Evolutionary conservation across 2,113 vertebrate species (phyloP), one percentile per base, ranked within the genome.

Genomic region (Uropsilus gracilis): DNA sequence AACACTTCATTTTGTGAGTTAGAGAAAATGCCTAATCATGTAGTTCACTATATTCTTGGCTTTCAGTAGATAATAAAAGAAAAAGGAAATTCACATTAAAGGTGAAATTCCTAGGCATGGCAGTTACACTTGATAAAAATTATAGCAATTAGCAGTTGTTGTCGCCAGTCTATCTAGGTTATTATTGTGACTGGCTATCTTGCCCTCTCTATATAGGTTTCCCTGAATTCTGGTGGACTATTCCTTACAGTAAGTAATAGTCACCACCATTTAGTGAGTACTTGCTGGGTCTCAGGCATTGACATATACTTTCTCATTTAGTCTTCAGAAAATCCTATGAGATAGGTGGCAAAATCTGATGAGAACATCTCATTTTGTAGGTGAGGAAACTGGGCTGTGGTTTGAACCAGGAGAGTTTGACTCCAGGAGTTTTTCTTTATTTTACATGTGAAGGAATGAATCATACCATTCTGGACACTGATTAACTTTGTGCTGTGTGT

Each of bases 301-400:
- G 22, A 66, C 11, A 32, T 24, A 16, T 8, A 39, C 11, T 94
- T 59, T 26, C 14, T 86, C 59, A 63, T 83, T 94, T 89, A 68
- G 88, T 71, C 80, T 59, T 94, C 55, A 66, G 81, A 59, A 91
- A 90, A 59, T 76, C 57, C 69, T n/a, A 2, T 77, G 46, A 72
- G 59, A 44, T 37, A 26, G 18, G 8, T 14, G 50, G 18, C 50
- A 14, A 53, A 53, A 17, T 53, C 17, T 18, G 16, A 53, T 18
- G 50, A 53, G 50, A 53, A 53, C 18, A 2, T 46, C 26, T 28
- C 7, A 30, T 83, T 75, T 72, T 71, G 61, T 8, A 50, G 46
- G 32, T 34, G 8, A 55, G 68, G 26, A 87, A 85, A 88, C 16
- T 18, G 34, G 26, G 11, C 30, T 10, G 1, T 81, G 14, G 3